These are phyloP conservation scores for Phlogophora meticulosa DNA, from an alignment of 2,888 invertebrate species.

Conservation along the genomic window DNA sequence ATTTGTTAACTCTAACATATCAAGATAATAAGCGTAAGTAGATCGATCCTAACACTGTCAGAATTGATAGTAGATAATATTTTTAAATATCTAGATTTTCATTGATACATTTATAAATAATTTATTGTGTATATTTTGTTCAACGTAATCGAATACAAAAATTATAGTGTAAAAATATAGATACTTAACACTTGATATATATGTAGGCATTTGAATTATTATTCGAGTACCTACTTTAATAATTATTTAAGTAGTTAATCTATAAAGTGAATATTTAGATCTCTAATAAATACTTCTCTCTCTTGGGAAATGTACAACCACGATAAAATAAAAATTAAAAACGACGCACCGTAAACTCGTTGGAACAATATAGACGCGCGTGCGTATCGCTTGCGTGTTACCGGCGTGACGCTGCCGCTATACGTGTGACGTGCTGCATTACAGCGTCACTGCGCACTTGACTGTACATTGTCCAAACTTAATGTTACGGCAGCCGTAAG, in stretches of 20 bases:
- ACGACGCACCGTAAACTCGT: constrained; percentile 35
- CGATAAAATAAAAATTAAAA: constrained; percentile 62
- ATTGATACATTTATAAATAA: constrained; percentile 75
- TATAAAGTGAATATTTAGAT: constrained; percentile 76
- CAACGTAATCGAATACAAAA: constrained; percentile 76
- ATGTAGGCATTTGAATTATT: constrained; percentile 75
- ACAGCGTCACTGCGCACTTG: constrained; percentile 18
- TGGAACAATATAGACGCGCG: constrained; percentile 6
- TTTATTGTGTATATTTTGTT: constrained; percentile 66
- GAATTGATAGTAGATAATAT: constrained; percentile 72
- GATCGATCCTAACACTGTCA: constrained; percentile 80
- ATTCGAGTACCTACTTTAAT: constrained; percentile 71
- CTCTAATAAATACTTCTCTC: constrained; percentile 83
- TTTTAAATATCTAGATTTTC: constrained; percentile 70
- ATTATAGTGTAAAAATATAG: constrained; percentile 84
- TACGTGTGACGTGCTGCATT: constrained; percentile 5
- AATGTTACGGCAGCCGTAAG: constrained; percentile 26
- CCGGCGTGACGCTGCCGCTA: constrained; percentile 10
- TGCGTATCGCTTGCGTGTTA: constrained; percentile 4
- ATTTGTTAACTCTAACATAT: constrained; percentile 86
- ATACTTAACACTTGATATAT: constrained; percentile 76
- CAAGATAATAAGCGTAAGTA: constrained; percentile 90
- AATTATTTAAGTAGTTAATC: constrained; percentile 73
- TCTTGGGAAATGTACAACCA: constrained; percentile 86
- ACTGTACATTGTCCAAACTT: neutral